Evolutionary conservation across 2,113 vertebrate genomes (phyloP).

Genomic region (Poeciliopsis occidentalis): DNA sequence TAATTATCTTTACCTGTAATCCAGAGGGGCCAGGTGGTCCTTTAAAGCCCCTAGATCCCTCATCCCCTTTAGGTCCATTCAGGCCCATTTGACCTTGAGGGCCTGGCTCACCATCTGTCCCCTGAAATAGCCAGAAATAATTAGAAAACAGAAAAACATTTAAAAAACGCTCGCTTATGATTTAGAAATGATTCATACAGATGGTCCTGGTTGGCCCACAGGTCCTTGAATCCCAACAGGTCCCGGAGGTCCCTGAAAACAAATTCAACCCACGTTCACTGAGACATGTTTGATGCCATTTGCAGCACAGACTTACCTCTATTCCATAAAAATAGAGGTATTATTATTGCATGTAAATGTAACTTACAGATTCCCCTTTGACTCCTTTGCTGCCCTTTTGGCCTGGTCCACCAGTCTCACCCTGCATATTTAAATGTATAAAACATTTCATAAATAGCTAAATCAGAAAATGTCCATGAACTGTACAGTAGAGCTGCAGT

Average conservation of each 20-base stretch:
- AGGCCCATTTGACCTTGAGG: constrained; percentile 90
- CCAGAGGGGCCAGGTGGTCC: constrained; percentile 85
- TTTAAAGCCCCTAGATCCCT: constrained; percentile 85
- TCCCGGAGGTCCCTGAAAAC: constrained; percentile 86
- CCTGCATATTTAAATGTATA: too few relatives aligned
- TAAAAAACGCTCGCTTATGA: neutral
- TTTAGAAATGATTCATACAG: constrained; percentile 72
- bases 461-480: neutral
- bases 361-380: constrained; percentile 88
- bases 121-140: constrained; percentile 72
- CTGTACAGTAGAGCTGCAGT: constrained; percentile 8
- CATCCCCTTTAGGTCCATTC: constrained; percentile 91
- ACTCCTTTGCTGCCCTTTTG: constrained; percentile 93
- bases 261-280: constrained; percentile 18
- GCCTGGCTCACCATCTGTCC: constrained; percentile 87
- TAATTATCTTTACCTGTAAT: constrained; percentile 81
- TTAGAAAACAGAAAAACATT: neutral
- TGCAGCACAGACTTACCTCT: too few relatives aligned
- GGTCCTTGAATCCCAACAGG: constrained; percentile 86
- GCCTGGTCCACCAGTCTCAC: constrained; percentile 86
- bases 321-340: neutral
- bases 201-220: constrained; percentile 82
- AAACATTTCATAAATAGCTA: neutral
- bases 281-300: neutral
- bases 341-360: neutral